Evolutionary conservation across 2,888 invertebrate genomes (phyloP).

Genomic region (Cerastis rubricosa): DNA sequence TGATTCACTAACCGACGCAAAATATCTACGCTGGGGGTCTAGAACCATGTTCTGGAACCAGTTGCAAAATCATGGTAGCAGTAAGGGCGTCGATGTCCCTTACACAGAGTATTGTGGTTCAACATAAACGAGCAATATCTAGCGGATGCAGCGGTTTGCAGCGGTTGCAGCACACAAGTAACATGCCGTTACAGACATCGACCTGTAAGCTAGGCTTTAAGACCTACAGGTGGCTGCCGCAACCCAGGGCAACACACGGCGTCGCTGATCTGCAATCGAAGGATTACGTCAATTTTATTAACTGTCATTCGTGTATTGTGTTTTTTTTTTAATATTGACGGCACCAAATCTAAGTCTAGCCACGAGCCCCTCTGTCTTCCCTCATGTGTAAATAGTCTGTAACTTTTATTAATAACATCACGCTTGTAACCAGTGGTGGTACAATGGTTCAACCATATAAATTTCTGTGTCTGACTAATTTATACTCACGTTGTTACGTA

Average conservation of each 20-base stretch:
- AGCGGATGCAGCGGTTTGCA: constrained; percentile 36
- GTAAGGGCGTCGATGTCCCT: neutral
- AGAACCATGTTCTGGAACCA: neutral
- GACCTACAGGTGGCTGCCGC: constrained; percentile 83
- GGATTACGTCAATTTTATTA: constrained; percentile 53
- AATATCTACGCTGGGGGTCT: neutral
- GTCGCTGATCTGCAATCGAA: constrained; percentile 82
- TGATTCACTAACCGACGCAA: neutral
- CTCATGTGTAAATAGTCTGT: neutral
- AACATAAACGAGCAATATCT: constrained; percentile 56
- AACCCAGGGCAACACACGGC: constrained; percentile 76
- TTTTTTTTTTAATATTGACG: too few species aligned
- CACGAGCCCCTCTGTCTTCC: neutral
- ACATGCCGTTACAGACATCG: constrained; percentile 71
- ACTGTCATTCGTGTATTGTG: neutral
- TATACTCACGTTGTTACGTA: too few species aligned
- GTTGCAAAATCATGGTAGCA: neutral
- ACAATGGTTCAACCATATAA: too few species aligned
- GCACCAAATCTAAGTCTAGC: neutral
- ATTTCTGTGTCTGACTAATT: too few species aligned
- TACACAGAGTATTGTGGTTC: constrained; percentile 22
- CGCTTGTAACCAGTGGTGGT: too few species aligned
- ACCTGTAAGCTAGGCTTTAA: constrained; percentile 63
- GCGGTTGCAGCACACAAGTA: constrained; percentile 48
- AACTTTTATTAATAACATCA: too few species aligned